These are phyloP conservation scores for Pectinophora gossypiella DNA, from an alignment of 1,140 invertebrate genomes.

Conservation along the genomic window DNA sequence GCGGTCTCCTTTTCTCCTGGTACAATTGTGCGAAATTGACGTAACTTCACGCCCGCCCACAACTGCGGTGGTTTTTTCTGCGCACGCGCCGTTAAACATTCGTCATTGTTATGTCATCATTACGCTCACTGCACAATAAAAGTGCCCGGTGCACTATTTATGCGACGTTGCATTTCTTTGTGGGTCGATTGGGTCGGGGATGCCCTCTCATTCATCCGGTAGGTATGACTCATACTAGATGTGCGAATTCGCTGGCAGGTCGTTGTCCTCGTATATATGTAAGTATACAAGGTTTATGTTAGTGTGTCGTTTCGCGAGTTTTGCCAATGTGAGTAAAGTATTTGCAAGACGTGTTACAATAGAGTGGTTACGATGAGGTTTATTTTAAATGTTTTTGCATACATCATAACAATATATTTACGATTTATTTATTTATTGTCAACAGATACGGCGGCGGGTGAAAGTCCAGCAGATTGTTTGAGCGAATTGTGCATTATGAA, in stretches of 20 bases:
- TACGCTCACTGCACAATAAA: constrained; percentile 51
- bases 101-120: constrained; percentile 59
- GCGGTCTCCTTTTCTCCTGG: constrained; percentile 41
- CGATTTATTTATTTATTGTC: too few relatives aligned
- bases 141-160: constrained; percentile 40
- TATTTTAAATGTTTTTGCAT: too few relatives aligned
- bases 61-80: constrained; percentile 34
- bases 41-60: constrained; percentile 46
- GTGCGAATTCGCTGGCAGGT: constrained; percentile 42
- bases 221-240: constrained; percentile 13
- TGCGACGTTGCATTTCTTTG: constrained; percentile 45
- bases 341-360: too few relatives aligned
- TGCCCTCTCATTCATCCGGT: constrained; percentile 42
- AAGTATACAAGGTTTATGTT: too few relatives aligned
- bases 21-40: constrained; percentile 72
- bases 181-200: constrained; percentile 66
- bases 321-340: too few relatives aligned
- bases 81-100: constrained; percentile 42
- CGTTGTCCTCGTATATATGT: too few relatives aligned
- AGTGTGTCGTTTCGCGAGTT: too few relatives aligned
- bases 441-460: neutral
- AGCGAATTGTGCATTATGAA: constrained; percentile 40
- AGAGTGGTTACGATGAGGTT: too few relatives aligned
- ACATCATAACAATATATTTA: too few relatives aligned
- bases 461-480: constrained; percentile 11